Conservation (phyloP, 2,113 vertebrate species). For the Phrynocephalus versicolor region DNA sequence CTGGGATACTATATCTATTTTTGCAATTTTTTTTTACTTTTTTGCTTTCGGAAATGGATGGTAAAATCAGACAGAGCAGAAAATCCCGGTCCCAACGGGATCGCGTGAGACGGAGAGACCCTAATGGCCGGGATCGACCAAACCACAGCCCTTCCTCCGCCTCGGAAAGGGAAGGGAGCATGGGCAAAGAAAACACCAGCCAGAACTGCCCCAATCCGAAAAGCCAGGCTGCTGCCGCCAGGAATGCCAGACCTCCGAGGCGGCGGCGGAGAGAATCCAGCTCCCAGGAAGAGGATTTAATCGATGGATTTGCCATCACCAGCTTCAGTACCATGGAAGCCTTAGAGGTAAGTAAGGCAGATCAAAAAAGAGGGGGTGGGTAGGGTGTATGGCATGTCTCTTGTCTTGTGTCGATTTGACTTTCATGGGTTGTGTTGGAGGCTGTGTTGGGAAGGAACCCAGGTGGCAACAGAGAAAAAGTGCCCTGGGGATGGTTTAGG, state of each 20-base stretch:
- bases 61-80: constrained; percentile 88
- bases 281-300: constrained; percentile 95
- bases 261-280: constrained; percentile 90
- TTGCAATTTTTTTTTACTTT: too few relatives aligned
- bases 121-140: constrained; percentile 80
- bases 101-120: constrained; percentile 86
- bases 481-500: too few relatives aligned
- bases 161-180: constrained; percentile 86
- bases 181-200: constrained; percentile 82
- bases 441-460: too few relatives aligned
- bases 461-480: too few relatives aligned
- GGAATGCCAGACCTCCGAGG: constrained; percentile 76
- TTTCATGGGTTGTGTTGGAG: neutral
- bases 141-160: constrained; percentile 87
- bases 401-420: neutral
- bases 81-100: constrained; percentile 89
- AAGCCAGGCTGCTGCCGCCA: constrained; percentile 74
- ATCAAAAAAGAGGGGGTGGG: neutral
- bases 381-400: neutral
- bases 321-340: constrained; percentile 93
- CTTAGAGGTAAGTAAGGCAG: constrained; percentile 83
- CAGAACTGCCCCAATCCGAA: constrained; percentile 76
- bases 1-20: neutral
- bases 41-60: constrained; percentile 80
- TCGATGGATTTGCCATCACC: constrained; percentile 95